A percentile compares a stretch with the other conserved stretches of the same genome.
Conservation (phyloP, 2,797 vertebrate genomes). For the Dromococcyx pavoninus region DNA sequence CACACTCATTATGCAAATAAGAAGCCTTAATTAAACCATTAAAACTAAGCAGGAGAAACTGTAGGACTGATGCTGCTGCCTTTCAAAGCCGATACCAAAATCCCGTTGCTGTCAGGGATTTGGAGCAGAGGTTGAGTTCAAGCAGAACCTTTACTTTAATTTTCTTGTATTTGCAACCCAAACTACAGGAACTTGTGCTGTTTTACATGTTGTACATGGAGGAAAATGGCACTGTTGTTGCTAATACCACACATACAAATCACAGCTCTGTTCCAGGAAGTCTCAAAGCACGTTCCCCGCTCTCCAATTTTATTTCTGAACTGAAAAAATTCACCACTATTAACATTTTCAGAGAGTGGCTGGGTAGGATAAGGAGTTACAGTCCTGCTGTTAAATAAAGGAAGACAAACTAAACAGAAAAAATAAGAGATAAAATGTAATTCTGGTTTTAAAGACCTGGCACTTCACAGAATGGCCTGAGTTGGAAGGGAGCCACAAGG, state of each 20-base stretch:
- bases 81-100: neutral
- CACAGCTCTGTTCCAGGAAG: neutral
- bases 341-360: neutral
- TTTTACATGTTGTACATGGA: accelerated
- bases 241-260: neutral
- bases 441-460: neutral
- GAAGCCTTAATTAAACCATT: conserved; percentile 61
- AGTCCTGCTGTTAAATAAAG: neutral
- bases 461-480: too few relatives aligned
- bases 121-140: neutral
- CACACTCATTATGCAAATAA: conserved; percentile 53
- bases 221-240: neutral
- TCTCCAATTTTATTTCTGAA: neutral
- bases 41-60: conserved; percentile 53
- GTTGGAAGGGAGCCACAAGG: too few relatives aligned
- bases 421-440: neutral
- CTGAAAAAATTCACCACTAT: too few relatives aligned
- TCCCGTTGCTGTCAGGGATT: neutral
- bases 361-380: neutral
- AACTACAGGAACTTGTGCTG: neutral
- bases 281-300: neutral
- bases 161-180: conserved; percentile 13
- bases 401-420: neutral
- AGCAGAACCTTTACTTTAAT: neutral
- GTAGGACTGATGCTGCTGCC: neutral